phyloP scores from a whole-genome alignment of 2,113 vertebrate species.

The Antigone vipio region DNA sequence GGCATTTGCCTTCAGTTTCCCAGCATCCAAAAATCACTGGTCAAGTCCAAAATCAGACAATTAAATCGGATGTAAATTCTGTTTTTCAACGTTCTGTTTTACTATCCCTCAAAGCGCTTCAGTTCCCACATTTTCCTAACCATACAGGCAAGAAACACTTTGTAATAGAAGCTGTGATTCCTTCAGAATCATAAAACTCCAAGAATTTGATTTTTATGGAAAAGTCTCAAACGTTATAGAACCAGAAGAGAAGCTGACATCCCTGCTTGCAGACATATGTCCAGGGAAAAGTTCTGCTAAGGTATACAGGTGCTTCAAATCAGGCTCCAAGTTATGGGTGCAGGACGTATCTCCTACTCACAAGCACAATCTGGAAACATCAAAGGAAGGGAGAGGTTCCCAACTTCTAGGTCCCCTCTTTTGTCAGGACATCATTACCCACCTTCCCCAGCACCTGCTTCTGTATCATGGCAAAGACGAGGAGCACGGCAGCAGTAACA shows the following conservation, averaged over 20 bases:
- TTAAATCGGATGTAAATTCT: neutral
- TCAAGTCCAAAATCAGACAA: neutral
- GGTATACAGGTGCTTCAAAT: neutral
- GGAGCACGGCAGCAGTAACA: neutral
- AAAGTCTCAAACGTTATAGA: neutral
- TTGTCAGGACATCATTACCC: neutral
- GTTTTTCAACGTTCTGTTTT: neutral
- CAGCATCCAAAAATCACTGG: neutral
- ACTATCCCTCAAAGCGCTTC: neutral
- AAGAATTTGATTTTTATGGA: neutral
- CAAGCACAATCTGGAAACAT: neutral
- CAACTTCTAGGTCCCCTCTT: neutral
- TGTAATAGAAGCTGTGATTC: neutral
- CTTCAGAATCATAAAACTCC: neutral
- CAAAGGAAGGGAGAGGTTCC: neutral
- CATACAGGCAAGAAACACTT: neutral
- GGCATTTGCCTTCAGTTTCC: neutral
- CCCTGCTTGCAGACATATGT: neutral
- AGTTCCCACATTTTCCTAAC: neutral
- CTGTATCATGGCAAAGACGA: accelerated
- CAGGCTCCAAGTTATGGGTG: neutral
- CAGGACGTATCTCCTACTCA: neutral
- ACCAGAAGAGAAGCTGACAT: neutral
- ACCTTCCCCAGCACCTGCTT: neutral
- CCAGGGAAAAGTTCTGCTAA: neutral